phyloP scores from a whole-genome alignment of 2,113 vertebrate genomes.

The Rhabdomys dilectus region DNA sequence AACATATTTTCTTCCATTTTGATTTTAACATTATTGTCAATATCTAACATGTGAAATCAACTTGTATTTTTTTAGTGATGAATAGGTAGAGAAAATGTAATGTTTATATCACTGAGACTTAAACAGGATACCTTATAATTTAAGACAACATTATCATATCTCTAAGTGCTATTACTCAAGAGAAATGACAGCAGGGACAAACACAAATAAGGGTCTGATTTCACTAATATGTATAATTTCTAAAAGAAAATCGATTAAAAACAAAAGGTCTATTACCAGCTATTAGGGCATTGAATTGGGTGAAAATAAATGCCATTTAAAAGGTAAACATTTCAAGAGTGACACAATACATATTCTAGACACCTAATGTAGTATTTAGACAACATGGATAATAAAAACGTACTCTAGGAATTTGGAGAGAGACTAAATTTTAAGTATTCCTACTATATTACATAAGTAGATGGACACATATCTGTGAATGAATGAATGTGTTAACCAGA shows the following conservation, averaged over 20 bases:
- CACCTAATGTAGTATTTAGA: neutral
- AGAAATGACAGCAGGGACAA: neutral
- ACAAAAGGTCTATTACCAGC: too few relatives aligned
- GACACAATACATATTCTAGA: neutral
- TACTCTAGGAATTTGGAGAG: neutral
- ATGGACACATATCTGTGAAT: neutral
- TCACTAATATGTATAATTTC: neutral
- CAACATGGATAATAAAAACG: neutral
- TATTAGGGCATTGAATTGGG: accelerated
- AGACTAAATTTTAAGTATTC: neutral
- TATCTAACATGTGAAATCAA: neutral
- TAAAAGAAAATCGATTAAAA: neutral
- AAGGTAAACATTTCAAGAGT: neutral
- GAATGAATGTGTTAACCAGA: neutral
- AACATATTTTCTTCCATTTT: neutral
- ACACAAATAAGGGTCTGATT: neutral
- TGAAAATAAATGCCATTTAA: neutral
- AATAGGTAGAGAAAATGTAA: neutral
- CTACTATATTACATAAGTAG: neutral
- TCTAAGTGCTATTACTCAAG: neutral
- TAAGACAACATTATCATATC: neutral
- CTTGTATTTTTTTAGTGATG: neutral
- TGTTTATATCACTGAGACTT: neutral
- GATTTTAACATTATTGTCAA: neutral
- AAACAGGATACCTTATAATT: neutral